phyloP scores from a whole-genome alignment of 1,140 invertebrate species.

The Manduca sexta region DNA sequence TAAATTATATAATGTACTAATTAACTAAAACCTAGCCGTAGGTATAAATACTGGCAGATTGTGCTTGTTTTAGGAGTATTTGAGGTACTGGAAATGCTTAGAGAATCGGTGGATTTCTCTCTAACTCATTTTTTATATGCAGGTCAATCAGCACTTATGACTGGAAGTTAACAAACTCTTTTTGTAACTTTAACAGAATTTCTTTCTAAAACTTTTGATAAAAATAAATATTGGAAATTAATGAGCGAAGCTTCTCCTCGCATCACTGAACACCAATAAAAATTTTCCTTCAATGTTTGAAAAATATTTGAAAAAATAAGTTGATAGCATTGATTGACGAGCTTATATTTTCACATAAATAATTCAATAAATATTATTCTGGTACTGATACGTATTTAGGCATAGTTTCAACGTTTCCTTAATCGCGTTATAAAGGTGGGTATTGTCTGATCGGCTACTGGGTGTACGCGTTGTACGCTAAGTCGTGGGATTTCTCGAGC shows the following conservation, averaged over 20 bases:
- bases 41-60: conserved; percentile 1
- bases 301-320: too few species aligned
- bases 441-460: conserved; percentile 33
- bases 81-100: conserved; percentile 36
- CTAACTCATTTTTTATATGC: conserved; percentile 1
- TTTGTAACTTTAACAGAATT: too few species aligned
- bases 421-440: conserved; percentile 20
- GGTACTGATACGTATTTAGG: neutral
- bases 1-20: conserved; percentile 4
- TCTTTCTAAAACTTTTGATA: too few species aligned
- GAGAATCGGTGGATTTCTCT: conserved; percentile 2
- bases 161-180: too few species aligned
- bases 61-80: conserved; percentile 33
- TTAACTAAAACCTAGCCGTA: neutral
- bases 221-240: too few species aligned
- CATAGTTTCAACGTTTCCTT: conserved; percentile 8
- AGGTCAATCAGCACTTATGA: too few species aligned
- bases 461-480: conserved; percentile 78
- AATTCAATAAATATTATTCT: neutral
- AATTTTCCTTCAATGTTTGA: too few species aligned
- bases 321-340: too few species aligned
- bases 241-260: too few species aligned
- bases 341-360: too few species aligned
- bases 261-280: too few species aligned
- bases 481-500: conserved; percentile 74